Percentiles rank a stretch among this genome's conserved stretches.
Evolutionary conservation across 2,797 vertebrate genomes (phyloP).

Genomic region (Dipus sagitta): DNA sequence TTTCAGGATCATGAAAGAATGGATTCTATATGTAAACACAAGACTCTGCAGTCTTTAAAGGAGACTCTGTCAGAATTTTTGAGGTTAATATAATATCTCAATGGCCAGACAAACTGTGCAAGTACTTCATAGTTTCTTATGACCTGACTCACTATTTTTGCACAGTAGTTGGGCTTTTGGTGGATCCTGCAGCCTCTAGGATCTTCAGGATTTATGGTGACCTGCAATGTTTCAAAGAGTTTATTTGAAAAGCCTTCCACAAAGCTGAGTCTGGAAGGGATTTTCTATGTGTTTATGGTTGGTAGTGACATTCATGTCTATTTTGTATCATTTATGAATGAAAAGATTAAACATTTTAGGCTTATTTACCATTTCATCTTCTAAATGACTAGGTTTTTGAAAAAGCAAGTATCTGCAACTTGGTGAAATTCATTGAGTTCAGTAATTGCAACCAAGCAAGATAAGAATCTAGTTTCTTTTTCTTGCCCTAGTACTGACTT

Average conservation of each 20-base stretch:
- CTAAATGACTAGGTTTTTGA: conserved; percentile 37
- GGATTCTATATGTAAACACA: neutral
- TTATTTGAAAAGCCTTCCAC: conserved; percentile 23
- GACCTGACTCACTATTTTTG: neutral
- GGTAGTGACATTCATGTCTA: neutral
- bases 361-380: conserved; percentile 49
- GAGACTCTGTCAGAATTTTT: neutral
- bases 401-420: conserved; percentile 37
- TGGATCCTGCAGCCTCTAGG: neutral
- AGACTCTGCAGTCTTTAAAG: neutral
- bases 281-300: neutral
- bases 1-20: neutral
- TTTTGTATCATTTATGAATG: neutral
- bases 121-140: neutral
- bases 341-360: conserved; percentile 28
- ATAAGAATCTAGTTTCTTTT: conserved; percentile 84
- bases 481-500: conserved; percentile 39
- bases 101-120: neutral
- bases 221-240: neutral
- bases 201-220: neutral
- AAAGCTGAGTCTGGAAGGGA: neutral
- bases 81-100: neutral
- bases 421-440: conserved; percentile 17
- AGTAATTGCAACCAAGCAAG: conserved; percentile 61
- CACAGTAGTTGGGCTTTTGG: neutral